These are phyloP conservation scores for Lamellibrachia columna DNA, from an alignment of 2,888 invertebrate genomes.

Conservation along the genomic window DNA sequence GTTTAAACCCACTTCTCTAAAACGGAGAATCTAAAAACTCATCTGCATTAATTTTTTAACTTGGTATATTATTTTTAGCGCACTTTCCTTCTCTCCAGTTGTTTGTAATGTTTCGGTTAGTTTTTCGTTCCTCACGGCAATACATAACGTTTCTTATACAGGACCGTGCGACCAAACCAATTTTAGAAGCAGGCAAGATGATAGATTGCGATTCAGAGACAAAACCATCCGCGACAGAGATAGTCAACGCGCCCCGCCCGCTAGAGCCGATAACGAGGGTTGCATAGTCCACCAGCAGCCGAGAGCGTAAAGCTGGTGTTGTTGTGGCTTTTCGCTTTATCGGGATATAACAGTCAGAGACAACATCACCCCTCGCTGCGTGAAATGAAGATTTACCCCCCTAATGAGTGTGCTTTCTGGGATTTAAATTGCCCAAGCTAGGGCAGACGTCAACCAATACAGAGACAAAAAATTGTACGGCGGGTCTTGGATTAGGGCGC, in stretches of 20 bases:
- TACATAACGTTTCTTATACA: neutral
- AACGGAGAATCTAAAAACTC: no score
- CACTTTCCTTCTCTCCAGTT: neutral
- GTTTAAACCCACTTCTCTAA: no score
- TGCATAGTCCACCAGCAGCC: neutral
- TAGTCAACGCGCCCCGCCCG: slow-evolving; percentile 1
- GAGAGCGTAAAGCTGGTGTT: neutral
- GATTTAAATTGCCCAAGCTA: neutral
- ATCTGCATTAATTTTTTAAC: no score
- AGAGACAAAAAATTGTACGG: neutral
- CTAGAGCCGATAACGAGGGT: neutral
- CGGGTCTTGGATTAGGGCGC: neutral
- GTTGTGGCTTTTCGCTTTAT: neutral
- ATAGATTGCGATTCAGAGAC: neutral
- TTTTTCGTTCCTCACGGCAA: neutral
- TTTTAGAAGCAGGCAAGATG: neutral
- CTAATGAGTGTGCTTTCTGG: no score
- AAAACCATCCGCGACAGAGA: neutral
- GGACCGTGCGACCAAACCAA: neutral
- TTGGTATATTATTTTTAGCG: neutral
- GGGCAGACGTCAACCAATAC: neutral
- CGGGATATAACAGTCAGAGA: no score
- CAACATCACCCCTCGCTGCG: neutral
- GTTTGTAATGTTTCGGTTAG: neutral
- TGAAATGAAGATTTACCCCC: neutral